Conservation (phyloP, 2,888 invertebrate species). For the Drepanosiphum platanoidis region DNA sequence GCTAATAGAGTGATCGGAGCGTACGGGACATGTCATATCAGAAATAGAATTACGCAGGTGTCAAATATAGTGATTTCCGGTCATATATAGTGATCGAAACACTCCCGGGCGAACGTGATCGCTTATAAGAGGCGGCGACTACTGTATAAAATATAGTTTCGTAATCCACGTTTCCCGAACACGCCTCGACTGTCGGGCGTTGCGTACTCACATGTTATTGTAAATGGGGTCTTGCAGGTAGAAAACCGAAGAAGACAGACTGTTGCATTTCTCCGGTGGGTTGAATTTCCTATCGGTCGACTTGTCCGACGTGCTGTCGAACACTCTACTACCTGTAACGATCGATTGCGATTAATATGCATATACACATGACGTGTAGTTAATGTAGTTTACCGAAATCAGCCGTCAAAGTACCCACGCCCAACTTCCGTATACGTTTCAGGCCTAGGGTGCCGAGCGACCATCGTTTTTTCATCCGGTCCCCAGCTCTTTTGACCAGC, state of each 20-base stretch:
- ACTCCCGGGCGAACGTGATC: no score
- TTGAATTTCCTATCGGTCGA: constrained; percentile 19
- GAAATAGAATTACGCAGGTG: no score
- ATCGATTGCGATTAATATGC: neutral
- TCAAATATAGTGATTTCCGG: no score
- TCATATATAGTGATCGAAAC: no score
- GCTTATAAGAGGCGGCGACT: no score
- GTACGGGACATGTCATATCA: no score
- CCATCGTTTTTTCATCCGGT: constrained; percentile 65
- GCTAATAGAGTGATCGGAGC: no score
- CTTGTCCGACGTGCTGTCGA: constrained; percentile 30
- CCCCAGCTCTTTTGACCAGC: constrained; percentile 64
- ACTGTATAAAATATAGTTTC: no score
- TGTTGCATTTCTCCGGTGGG: neutral
- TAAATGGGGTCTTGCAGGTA: constrained; percentile 64
- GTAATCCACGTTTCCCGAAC: no score
- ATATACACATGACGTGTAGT: neutral
- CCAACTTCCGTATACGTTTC: constrained; percentile 64
- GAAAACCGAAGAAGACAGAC: constrained; percentile 41
- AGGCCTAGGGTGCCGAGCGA: constrained; percentile 64
- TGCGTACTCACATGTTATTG: constrained; percentile 29
- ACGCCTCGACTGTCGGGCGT: neutral
- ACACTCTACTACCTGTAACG: constrained; percentile 17
- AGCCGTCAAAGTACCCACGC: constrained; percentile 38
- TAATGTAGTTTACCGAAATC: neutral